These are phyloP conservation scores for Rhinella marina DNA, from an alignment of 2,797 vertebrate genomes.

Conservation along the genomic window DNA sequence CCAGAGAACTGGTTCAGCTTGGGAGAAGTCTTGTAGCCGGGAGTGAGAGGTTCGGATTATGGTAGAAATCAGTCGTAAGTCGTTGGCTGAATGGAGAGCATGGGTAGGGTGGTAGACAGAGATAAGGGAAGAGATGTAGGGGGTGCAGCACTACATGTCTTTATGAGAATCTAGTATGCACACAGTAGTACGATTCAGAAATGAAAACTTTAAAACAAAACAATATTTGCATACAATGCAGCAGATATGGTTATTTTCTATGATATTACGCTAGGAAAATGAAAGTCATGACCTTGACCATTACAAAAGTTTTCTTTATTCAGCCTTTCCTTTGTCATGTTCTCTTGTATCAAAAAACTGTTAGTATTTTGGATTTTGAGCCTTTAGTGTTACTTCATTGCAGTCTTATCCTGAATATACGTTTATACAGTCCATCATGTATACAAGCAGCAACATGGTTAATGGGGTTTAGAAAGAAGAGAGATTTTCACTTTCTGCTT, in stretches of 20 bases:
- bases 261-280: neutral
- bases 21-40: too few relatives aligned
- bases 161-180: neutral
- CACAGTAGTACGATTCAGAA: neutral
- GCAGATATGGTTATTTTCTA: neutral
- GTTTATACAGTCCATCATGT: neutral
- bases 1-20: too few relatives aligned
- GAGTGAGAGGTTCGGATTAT: too few relatives aligned
- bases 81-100: too few relatives aligned
- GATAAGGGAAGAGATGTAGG: too few relatives aligned
- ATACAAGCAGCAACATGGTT: neutral
- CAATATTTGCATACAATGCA: neutral
- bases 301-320: neutral
- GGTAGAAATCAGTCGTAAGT: too few relatives aligned
- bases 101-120: too few relatives aligned
- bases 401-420: neutral
- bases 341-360: neutral
- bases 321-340: neutral
- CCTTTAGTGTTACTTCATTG: neutral
- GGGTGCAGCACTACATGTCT: too few relatives aligned
- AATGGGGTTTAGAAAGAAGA: neutral
- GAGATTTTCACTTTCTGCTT: slow-evolving; percentile 20
- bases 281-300: neutral
- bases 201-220: neutral
- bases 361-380: neutral